phyloP scores from a whole-genome alignment of 1,140 invertebrate species.

The Drosophila teissieri region DNA sequence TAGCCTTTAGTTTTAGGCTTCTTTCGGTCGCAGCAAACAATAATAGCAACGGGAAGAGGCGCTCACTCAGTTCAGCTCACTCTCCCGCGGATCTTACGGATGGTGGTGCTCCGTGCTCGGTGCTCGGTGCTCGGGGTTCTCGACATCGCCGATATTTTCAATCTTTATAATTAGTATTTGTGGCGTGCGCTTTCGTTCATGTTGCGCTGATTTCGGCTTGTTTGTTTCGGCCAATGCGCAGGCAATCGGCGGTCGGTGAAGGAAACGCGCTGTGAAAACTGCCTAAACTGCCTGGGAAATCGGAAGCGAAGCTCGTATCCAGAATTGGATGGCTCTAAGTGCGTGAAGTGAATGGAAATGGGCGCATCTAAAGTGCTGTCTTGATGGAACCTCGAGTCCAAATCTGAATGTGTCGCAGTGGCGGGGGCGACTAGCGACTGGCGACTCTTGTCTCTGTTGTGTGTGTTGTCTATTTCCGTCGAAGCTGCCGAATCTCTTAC shows the following conservation, averaged over 20 bases:
- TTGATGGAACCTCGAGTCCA: conserved; percentile 30
- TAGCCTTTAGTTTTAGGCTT: conserved; percentile 45
- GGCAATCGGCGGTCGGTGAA: conserved; percentile 30
- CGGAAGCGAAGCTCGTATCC: not conserved
- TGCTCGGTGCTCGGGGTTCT: conserved; percentile 42
- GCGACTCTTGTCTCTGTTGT: conserved; percentile 52
- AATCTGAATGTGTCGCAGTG: conserved; percentile 14
- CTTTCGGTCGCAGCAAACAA: conserved; percentile 67
- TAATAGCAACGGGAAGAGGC: conserved; percentile 69
- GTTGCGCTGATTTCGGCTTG: conserved; percentile 79
- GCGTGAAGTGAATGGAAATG: conserved; percentile 43
- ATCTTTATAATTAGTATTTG: conserved; percentile 83
- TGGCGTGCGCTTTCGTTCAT: conserved; percentile 81
- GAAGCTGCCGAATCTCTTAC: conserved; percentile 79
- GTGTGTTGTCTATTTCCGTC: conserved; percentile 80
- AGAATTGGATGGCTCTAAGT: conserved; percentile 58
- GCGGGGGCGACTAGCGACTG: conserved; percentile 31
- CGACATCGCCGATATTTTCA: conserved; percentile 76
- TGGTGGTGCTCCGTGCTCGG: conserved; percentile 37
- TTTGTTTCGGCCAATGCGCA: conserved; percentile 48
- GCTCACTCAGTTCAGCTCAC: conserved; percentile 51
- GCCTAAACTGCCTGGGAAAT: conserved; percentile 4
- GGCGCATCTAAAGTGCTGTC: conserved; percentile 17
- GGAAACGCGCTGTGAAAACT: conserved; percentile 16
- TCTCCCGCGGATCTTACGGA: conserved; percentile 63